These are phyloP conservation scores for Empidonax traillii DNA, from an alignment of 2,113 vertebrate genomes.

Conservation along the genomic window DNA sequence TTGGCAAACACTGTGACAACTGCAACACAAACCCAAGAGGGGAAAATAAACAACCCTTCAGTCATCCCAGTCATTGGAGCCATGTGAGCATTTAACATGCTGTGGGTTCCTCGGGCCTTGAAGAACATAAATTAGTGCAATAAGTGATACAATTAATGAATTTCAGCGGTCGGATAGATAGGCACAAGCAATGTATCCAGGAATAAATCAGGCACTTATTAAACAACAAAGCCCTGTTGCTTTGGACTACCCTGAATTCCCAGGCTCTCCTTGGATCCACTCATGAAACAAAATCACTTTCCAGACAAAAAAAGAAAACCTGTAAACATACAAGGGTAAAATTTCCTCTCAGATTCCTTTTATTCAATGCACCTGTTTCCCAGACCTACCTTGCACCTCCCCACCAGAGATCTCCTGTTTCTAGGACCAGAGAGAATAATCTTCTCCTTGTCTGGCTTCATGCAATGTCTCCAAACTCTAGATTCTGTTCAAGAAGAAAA, in stretches of 20 bases:
- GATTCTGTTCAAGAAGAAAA: neutral
- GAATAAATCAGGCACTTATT: conserved; percentile 33
- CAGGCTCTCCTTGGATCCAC: neutral
- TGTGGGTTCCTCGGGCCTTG: neutral
- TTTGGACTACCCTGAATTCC: neutral
- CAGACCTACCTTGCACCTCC: neutral
- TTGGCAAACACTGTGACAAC: conserved; percentile 48
- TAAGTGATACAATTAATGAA: conserved; percentile 43
- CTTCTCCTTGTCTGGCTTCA: neutral
- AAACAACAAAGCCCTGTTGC: neutral
- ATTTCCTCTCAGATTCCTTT: neutral
- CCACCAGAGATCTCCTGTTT: neutral
- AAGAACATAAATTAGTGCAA: conserved; percentile 44
- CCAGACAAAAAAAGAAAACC: neutral
- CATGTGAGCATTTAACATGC: conserved; percentile 49
- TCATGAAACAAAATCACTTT: neutral
- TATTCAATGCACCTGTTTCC: neutral
- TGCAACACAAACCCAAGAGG: conserved; percentile 57
- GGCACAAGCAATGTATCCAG: neutral
- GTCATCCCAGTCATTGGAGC: conserved; percentile 42
- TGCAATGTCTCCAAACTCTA: neutral
- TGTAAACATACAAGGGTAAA: neutral
- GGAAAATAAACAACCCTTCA: conserved; percentile 59
- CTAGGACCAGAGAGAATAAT: neutral
- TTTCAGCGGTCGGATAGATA: conserved; percentile 22